These are phyloP conservation scores for Neuroscelio doddi DNA, from an alignment of 2,888 invertebrate species.

Conservation along the genomic window DNA sequence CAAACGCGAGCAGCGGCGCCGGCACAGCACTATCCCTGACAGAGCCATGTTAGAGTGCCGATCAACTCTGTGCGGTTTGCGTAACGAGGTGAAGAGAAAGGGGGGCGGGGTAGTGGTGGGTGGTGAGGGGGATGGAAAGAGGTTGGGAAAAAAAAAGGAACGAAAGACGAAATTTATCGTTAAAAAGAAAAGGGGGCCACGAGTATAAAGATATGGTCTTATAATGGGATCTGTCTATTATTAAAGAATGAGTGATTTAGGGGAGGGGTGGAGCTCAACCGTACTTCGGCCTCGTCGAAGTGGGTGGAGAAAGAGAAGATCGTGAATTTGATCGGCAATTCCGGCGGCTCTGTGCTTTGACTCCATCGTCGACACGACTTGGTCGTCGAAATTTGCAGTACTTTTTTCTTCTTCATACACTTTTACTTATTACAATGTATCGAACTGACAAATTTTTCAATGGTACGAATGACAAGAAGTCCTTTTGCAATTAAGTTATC, in stretches of 20 bases:
- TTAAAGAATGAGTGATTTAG: conserved; percentile 73
- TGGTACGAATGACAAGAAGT: no score
- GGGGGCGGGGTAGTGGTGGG: conserved; percentile 50
- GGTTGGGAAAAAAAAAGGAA: conserved; percentile 48
- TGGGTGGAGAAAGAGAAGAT: conserved; percentile 62
- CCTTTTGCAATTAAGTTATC: no score
- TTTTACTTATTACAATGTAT: no score
- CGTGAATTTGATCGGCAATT: conserved; percentile 69
- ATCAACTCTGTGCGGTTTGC: no score
- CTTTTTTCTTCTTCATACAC: no score
- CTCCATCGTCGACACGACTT: conserved; percentile 30
- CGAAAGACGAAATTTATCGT: conserved; percentile 69
- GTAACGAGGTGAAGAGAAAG: conserved; percentile 21
- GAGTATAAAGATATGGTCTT: conserved; percentile 71
- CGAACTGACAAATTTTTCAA: no score
- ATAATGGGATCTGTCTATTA: conserved; percentile 73
- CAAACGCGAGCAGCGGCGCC: no score
- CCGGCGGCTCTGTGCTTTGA: conserved; percentile 45
- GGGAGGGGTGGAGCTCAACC: conserved; percentile 68
- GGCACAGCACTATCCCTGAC: no score
- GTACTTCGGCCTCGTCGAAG: conserved; percentile 56
- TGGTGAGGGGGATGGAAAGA: conserved; percentile 37
- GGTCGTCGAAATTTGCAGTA: conserved; percentile 18
- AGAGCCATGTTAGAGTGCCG: no score
- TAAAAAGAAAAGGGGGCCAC: conserved; percentile 70